Evolutionary conservation across 2,113 vertebrate genomes (phyloP), one percentile per base, ranked within the genome.

Genomic region (Xyliphius kryptos): DNA sequence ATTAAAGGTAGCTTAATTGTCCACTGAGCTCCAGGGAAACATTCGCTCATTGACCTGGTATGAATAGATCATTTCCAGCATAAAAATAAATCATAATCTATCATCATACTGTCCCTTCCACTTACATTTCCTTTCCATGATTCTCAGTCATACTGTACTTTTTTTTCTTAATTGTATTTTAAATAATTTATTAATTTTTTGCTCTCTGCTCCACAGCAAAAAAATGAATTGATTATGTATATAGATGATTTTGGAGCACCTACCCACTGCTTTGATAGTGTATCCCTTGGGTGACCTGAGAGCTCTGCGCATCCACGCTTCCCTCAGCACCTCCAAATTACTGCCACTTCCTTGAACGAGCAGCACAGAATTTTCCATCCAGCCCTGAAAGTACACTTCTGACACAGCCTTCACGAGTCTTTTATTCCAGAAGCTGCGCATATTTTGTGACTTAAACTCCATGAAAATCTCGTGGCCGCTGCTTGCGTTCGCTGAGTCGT

Each of bases 221-320:
- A n/a, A n/a, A n/a, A n/a, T n/a, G n/a, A n/a, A n/a, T n/a, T n/a
- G n/a, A n/a, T n/a, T n/a, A n/a, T n/a, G n/a, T n/a, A 41, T 11
- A 41, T 11, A 41, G 40, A 41, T 41, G 13, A n/a, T n/a, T n/a
- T n/a, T 12, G 9, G 9, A 12, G 6, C 41, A 91, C 91, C 77
- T 85, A 95, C 91, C 92, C 40, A 92, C 86, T 17, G 91, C 90
- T 66, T 81, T 82, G 74, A 95, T 90, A 72, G 79, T 67, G 76
- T 90, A 91, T 51, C 91, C 91, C 36, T 70, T 77, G 1, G 91
- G 91, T 5, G 91, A 89, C 56, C 90, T 82, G 67, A 93, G 85
- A 10, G 89, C 90, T 32, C 92, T 79, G 75, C 90, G 86, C 76
- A 89, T 81, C 92, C 91, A 95, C 48, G 92, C 89, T 67, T 93